Evolutionary conservation across 2,888 invertebrate genomes (phyloP).

Genomic region (Cephus rjabovi): DNA sequence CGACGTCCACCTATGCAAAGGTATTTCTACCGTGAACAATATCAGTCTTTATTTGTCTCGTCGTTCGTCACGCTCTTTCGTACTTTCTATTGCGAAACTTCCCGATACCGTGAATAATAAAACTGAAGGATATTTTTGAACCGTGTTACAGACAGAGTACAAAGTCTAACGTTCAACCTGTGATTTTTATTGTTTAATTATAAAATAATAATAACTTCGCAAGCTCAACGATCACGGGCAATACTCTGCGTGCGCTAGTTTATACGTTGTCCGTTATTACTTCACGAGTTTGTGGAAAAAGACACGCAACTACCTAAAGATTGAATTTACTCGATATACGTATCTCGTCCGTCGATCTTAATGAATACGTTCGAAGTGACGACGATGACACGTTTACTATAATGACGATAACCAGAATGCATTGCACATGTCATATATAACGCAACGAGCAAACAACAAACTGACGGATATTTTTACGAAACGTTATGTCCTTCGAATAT

Average conservation of each 20-base stretch:
- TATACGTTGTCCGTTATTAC: too few relatives aligned
- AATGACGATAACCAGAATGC: background rate
- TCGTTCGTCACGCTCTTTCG: background rate
- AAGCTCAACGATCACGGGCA: too few relatives aligned
- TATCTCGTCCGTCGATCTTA: background rate
- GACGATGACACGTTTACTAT: background rate
- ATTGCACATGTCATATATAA: background rate
- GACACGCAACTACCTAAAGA: background rate
- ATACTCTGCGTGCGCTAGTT: too few relatives aligned
- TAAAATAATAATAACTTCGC: too few relatives aligned
- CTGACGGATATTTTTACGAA: background rate
- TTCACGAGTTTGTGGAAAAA: too few relatives aligned
- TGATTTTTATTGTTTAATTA: too few relatives aligned
- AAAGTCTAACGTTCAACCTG: too few relatives aligned
- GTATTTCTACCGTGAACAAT: background rate
- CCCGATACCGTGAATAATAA: background rate
- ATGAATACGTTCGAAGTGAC: background rate
- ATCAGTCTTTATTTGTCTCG: background rate
- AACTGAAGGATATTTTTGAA: background rate
- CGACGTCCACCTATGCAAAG: background rate
- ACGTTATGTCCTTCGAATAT: background rate
- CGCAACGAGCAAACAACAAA: background rate
- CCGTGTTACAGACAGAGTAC: background rate
- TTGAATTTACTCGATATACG: background rate
- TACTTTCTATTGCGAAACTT: background rate